Evolutionary conservation across 2,113 vertebrate species (phyloP), one percentile per base, ranked within the genome.

Genomic region (Anarrhichthys ocellatus): DNA sequence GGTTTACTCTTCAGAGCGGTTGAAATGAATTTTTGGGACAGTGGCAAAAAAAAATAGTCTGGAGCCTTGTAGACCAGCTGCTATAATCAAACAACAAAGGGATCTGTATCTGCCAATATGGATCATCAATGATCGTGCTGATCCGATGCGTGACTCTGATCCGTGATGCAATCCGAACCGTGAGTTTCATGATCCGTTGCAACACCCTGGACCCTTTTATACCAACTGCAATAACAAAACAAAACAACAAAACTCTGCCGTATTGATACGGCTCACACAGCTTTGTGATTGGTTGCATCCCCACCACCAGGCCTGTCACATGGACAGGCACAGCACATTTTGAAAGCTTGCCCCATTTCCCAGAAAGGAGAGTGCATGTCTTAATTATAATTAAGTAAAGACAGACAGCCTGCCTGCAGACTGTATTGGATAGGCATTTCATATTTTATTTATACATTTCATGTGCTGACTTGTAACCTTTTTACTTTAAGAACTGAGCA

Each of bases 321-420:
- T 50, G 67, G 63, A 40, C 34, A 27, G 71, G 46, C 40, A 59
- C 20, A 27, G 73, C 63, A 48, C 29, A 18, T 68, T 58, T 48
- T 74, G 56, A 64, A 75, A 86, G 71, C 67, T 79, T 59, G 32
- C 72, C 83, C 78, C 61, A 76, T 84, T 88, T 87, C 56, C 61
- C 15, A 61, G 59, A 75, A 70, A 77, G 64, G 32, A 81, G 62
- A 36, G 63, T 76, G 68, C 24, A 14, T 27, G 24, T 29, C 13
- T 59, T 59, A 15, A 59, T 59, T 29, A 14, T 29, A 29, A 59
- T 15, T 13, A 6, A 15, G 22, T 24, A 29, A 27, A 29, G 56
- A 59, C 75, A 86, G 81, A 61, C 38, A 68, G 29, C 40, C 77
- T 63, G 66, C 15, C 78, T 78, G 76, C 66, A 62, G 59, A 80